phyloP scores from a whole-genome alignment of 2,797 vertebrate species.

The Epinephelus coioides region DNA sequence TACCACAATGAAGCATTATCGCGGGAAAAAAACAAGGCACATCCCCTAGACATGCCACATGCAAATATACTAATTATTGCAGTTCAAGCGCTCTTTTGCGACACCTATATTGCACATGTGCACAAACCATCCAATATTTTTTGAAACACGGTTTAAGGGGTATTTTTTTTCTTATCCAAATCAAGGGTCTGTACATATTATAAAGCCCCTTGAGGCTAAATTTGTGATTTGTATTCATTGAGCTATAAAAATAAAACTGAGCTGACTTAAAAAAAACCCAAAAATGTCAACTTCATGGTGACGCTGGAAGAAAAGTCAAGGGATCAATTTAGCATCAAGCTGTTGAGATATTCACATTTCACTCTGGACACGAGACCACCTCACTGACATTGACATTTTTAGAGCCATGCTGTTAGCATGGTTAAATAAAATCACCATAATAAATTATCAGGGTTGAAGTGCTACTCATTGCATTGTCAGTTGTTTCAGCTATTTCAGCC shows the following conservation, averaged over 20 bases:
- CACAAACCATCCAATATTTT: background rate
- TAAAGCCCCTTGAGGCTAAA: too few relatives aligned
- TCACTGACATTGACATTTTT: background rate
- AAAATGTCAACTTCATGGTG: background rate
- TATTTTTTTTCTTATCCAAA: background rate
- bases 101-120: too few relatives aligned
- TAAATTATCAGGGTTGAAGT: too few relatives aligned
- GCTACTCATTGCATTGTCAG: too few relatives aligned
- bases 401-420: too few relatives aligned
- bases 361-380: background rate
- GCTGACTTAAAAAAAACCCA: background rate
- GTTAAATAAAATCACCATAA: too few relatives aligned
- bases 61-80: too few relatives aligned
- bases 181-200: background rate
- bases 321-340: background rate
- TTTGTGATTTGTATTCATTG: too few relatives aligned
- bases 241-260: background rate
- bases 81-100: too few relatives aligned
- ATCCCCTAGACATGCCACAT: too few relatives aligned
- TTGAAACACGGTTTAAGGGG: background rate
- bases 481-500: background rate
- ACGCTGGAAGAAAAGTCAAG: background rate
- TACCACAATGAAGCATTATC: too few relatives aligned
- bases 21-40: too few relatives aligned
- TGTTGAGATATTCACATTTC: background rate